phyloP scores from a whole-genome alignment of 2,797 vertebrate genomes.

The Scolopax bukidnonensis region DNA sequence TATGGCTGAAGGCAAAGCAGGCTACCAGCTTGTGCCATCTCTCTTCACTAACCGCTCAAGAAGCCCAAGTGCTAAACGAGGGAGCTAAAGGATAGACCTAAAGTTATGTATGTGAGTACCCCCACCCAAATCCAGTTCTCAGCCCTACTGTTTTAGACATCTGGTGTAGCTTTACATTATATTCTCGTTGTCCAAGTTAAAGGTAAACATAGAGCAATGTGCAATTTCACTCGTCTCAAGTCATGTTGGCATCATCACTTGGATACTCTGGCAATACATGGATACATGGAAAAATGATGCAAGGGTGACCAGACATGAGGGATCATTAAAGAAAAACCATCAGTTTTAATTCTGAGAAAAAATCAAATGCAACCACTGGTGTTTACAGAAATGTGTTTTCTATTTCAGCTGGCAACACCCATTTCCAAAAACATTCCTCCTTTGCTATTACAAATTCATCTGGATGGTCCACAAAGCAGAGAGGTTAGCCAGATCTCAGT shows the following conservation, averaged over 20 bases:
- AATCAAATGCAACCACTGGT: neutral
- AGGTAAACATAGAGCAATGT: neutral
- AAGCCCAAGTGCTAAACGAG: rapidly evolving
- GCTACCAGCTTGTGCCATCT: neutral
- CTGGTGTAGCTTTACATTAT: neutral
- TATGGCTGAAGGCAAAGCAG: neutral
- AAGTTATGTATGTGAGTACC: neutral
- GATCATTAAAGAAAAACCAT: neutral
- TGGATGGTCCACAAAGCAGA: constrained; percentile 19
- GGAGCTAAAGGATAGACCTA: neutral
- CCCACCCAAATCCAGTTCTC: neutral
- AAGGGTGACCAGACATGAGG: neutral
- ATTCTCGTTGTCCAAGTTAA: neutral
- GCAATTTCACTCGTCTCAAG: neutral
- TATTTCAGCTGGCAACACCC: constrained; percentile 45
- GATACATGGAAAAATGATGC: neutral
- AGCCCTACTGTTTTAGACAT: neutral
- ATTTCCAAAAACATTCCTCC: constrained; percentile 22
- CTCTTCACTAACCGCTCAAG: neutral
- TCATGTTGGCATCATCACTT: neutral
- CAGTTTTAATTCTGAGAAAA: neutral
- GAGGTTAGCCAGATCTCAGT: neutral
- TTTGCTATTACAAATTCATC: constrained; percentile 2
- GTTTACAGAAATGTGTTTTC: constrained; percentile 49
- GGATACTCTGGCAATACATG: constrained; percentile 7